Conservation (phyloP, 2,888 invertebrate genomes). For the Lasius fuliginosus region DNA sequence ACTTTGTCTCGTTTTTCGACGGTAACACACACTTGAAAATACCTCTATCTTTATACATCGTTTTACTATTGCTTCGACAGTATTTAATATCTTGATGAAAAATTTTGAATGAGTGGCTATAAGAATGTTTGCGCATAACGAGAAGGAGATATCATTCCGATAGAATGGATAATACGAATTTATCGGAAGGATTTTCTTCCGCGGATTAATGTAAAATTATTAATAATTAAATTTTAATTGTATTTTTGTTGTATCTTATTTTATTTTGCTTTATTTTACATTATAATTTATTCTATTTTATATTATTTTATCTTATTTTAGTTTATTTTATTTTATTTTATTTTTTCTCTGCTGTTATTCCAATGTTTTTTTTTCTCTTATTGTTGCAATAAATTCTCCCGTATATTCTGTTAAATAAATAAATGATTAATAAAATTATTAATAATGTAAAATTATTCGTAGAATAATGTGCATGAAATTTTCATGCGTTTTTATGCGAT, state of each 20-base stretch:
- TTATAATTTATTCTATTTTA: neutral
- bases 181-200: neutral
- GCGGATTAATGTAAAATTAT: neutral
- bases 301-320: neutral
- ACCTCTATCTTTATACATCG: constrained; percentile 54
- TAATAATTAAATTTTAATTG: neutral
- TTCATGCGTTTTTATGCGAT: neutral
- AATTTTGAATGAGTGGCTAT: constrained; percentile 20
- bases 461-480: neutral
- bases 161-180: neutral
- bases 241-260: neutral
- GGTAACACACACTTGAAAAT: constrained; percentile 32
- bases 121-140: neutral
- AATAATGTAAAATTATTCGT: neutral
- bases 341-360: neutral
- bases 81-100: constrained; percentile 67
- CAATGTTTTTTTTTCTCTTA: neutral
- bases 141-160: constrained; percentile 30
- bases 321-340: neutral
- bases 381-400: neutral
- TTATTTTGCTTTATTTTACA: neutral
- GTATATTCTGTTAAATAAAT: neutral
- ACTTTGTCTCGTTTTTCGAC: constrained; percentile 8
- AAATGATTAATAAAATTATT: neutral
- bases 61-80: constrained; percentile 70